Evolutionary conservation across 2,797 vertebrate species (phyloP).

Genomic region (Cichlasoma orientale): DNA sequence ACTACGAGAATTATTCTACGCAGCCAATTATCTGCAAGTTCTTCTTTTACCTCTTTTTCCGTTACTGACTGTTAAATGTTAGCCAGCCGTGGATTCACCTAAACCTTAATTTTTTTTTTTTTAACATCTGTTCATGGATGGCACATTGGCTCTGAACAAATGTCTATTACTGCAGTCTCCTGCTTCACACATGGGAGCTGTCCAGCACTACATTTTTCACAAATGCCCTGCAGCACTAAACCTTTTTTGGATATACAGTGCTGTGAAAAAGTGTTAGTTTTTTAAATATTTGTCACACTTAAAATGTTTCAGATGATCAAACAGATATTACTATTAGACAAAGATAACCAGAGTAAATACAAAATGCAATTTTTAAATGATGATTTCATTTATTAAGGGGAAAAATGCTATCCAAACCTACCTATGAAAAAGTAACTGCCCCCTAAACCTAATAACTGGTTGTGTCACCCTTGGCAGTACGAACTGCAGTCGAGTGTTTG

Average conservation of each 20-base stretch:
- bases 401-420: background rate
- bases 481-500: background rate
- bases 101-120: slow-evolving; percentile 24
- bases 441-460: background rate
- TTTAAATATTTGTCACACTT: background rate
- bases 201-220: background rate
- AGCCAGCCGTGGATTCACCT: slow-evolving; percentile 1
- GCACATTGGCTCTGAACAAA: slow-evolving; percentile 31
- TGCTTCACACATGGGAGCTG: slow-evolving; percentile 31
- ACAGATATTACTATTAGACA: background rate
- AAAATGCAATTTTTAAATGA: background rate
- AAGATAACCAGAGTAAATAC: background rate
- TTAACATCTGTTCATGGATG: slow-evolving; percentile 41
- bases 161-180: slow-evolving; percentile 5
- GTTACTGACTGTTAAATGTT: slow-evolving; percentile 21
- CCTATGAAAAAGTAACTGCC: background rate
- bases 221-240: background rate
- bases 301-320: background rate
- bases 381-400: background rate
- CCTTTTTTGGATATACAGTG: background rate
- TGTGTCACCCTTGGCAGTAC: background rate
- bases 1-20: background rate
- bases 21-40: background rate
- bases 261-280: background rate
- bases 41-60: slow-evolving; percentile 14